Evolutionary conservation across 1,140 invertebrate species (phyloP), one percentile per base, ranked within the genome.

Genomic region (Drosophila rufa): DNA sequence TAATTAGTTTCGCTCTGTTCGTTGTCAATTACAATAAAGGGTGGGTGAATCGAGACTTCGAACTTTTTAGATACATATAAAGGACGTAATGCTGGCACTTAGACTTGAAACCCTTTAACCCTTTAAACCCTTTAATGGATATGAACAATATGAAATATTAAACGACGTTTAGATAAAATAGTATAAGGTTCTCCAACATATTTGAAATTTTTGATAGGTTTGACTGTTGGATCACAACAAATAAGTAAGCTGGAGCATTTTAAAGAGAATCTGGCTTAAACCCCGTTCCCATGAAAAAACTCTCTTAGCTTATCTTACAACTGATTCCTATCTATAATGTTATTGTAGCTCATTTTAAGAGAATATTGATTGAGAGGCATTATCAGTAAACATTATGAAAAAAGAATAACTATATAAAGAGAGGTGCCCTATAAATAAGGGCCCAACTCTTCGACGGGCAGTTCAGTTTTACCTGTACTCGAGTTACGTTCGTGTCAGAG

Each of bases 381-480:
- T 38, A 43, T 14, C 12, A 56, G 12, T 2, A 42, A 15, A 19
- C 4, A 15, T 19, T 56, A 40, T 62, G 33, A 15, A 7, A 43
- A 65, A 17, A 60, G 61, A 59, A 15, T 4, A 25, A 15, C 15
- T 5, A 2, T 12, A 2, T 4, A 4, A 43, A 33, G 19, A 68
- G 59, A 33, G 19, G 12, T 3, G 9, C 11, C 22, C n/a, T 45
- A 36, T 53, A 70, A 43, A 46, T 19, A 8, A 2, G 9, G 15
- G 19, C 19, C 12, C 22, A 30, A 2, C 48, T 38, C 22, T 19
- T 46, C 8, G 4, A 1, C 12, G 3, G 22, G 14, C 42, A 61
- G 36, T 43, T 38, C 0, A 27, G 42, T 50, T 38, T 42, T 66
- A 36, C 68, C 64, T 19, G 19, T 42, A 38, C 60, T 80, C 25